Percentiles rank a stretch among this genome's conserved stretches.
Conservation (phyloP, 1,140 invertebrate genomes). For the Pemphigus obesinymphae region DNA sequence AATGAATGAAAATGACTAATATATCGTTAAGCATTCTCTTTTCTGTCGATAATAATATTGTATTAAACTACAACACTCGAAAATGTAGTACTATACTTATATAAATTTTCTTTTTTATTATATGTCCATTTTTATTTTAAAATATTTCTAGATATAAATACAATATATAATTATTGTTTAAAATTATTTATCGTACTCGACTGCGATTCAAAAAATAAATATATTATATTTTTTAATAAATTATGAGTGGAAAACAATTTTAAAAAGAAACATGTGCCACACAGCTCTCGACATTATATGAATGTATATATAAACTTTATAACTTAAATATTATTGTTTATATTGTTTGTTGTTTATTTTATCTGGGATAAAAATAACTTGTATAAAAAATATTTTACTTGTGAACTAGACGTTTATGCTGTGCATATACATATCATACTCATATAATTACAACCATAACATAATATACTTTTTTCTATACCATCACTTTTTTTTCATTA, state of each 20-base stretch:
- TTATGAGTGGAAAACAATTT: not conserved
- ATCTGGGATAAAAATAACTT: slow-evolving; percentile 17
- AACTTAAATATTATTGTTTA: slow-evolving; percentile 27
- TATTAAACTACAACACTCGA: too few relatives aligned
- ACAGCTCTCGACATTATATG: not conserved
- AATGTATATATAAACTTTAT: not conserved
- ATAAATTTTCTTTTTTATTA: too few relatives aligned
- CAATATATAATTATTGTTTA: too few relatives aligned
- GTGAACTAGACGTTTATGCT: not conserved
- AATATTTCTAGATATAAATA: too few relatives aligned
- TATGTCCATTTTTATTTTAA: too few relatives aligned
- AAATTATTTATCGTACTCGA: too few relatives aligned
- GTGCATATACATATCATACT: not conserved
- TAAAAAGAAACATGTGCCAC: slow-evolving; percentile 8
- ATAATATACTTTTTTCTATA: not conserved
- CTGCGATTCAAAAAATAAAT: too few relatives aligned
- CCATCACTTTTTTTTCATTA: too few relatives aligned
- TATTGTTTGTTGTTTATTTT: slow-evolving; percentile 28
- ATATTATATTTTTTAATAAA: not conserved
- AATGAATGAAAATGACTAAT: too few relatives aligned
- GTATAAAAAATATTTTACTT: slow-evolving; percentile 26
- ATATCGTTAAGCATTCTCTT: too few relatives aligned
- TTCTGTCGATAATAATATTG: too few relatives aligned
- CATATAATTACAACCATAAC: slow-evolving; percentile 4
- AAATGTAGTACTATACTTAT: too few relatives aligned